Evolutionary conservation across 2,797 vertebrate species (phyloP), one percentile per base, ranked within the genome.

Genomic region (Salarias fasciatus): DNA sequence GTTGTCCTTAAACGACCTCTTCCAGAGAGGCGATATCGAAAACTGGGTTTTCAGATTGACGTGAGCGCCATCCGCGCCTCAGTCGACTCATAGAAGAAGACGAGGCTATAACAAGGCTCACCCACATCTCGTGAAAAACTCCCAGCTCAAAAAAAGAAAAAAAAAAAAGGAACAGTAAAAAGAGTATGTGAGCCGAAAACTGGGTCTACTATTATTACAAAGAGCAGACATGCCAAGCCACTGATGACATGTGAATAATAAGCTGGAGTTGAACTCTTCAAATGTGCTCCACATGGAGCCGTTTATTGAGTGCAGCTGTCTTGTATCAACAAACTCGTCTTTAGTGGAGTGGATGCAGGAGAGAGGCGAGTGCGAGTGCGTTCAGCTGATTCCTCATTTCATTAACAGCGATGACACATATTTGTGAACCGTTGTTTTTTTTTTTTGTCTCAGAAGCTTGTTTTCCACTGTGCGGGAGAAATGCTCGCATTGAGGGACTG

Each of bases 201-300:
- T 30, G 78, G 14, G 40, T 18, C 28, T 67, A 42, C 70, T 70
- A 75, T 80, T 74, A 81, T 77, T 81, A 67, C 45, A 48, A 61
- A 54, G 69, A 53, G 56, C 80, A 65, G 75, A 79, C 72, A 83
- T 83, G 84, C 85, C 86, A 83, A 86, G 79, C 73, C 89, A 80
- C 81, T 82, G 85, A 87, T 89, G 90, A 88, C 84, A 89, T 88
- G 77, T 80, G 80, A 88, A 86, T 87, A 88, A 90, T 82, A 82
- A 77, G 77, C 81, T 76, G 62, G 78, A 66, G 55, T 58, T 63
- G 64, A 65, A 68, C 52, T 67, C 61, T 62, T 83, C 57, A 75
- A 82, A 82, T 79, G 63, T 13, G 64, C 72, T 57, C 80, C 85
- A 86, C 86, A 87, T 85, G 84, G 72, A 86, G 81, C 42, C 77